Evolutionary conservation across 2,888 invertebrate genomes (phyloP).

Genomic region (Gandaritis pyraliata): DNA sequence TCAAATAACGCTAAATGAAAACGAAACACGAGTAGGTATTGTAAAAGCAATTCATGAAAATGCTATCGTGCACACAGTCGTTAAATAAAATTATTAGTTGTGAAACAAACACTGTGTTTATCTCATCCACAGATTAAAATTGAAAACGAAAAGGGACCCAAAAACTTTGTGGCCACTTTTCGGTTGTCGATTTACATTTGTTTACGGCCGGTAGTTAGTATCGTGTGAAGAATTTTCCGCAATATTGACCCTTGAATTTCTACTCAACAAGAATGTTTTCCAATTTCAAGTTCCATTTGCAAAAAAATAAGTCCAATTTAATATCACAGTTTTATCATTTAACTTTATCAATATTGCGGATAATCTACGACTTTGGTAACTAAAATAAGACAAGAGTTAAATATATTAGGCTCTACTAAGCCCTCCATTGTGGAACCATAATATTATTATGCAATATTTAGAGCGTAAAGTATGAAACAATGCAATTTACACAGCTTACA

Average conservation of each 20-base stretch:
- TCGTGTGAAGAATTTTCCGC: constrained; percentile 18
- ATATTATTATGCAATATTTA: constrained; percentile 3
- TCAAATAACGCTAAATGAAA: constrained; percentile 2
- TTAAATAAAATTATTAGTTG: background rate
- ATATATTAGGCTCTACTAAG: constrained; percentile 2
- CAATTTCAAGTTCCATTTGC: constrained; percentile 7
- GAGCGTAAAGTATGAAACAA: constrained; percentile 26
- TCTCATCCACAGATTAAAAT: too few species aligned
- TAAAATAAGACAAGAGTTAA: constrained; percentile 6
- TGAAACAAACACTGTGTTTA: too few species aligned
- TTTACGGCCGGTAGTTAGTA: background rate
- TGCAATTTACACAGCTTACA: constrained; percentile 23
- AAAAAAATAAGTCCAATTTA: constrained; percentile 26
- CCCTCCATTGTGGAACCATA: constrained; percentile 4
- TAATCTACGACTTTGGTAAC: constrained; percentile 25
- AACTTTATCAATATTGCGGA: constrained; percentile 33
- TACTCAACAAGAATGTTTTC: constrained; percentile 2
- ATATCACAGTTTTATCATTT: constrained; percentile 33
- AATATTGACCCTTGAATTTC: constrained; percentile 25
- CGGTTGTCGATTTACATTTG: background rate
- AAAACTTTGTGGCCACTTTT: background rate
- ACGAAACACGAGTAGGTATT: background rate
- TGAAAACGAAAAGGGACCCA: too few species aligned
- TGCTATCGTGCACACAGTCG: constrained; percentile 2
- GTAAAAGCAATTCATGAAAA: constrained; percentile 21